Conservation (phyloP, 2,888 invertebrate genomes). For the Caenorhabditis afra region DNA sequence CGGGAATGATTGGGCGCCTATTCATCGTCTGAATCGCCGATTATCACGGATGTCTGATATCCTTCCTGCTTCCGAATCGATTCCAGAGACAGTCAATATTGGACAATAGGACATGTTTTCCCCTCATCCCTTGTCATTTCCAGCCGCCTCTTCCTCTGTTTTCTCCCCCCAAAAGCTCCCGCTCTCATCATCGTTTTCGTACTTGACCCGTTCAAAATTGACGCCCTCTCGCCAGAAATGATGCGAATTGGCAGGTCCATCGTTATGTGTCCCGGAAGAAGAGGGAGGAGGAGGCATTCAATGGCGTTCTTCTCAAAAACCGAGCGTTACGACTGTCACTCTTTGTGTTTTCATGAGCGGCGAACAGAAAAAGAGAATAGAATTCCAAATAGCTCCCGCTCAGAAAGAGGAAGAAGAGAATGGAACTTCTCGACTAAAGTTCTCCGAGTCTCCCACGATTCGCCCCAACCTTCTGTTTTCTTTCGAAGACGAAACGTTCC, state of each 20-base stretch:
- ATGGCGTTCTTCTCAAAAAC: too few relatives aligned
- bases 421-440: too few relatives aligned
- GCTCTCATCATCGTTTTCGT: background rate
- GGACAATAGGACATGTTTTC: conserved; percentile 23
- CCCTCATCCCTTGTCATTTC: conserved; percentile 28
- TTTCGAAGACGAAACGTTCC: background rate
- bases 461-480: background rate
- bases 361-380: too few relatives aligned
- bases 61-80: background rate
- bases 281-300: too few relatives aligned
- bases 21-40: conserved; percentile 20
- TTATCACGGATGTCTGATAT: conserved; percentile 40
- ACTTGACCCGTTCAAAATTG: conserved; percentile 2
- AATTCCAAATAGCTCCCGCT: too few relatives aligned
- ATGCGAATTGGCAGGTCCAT: too few relatives aligned
- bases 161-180: background rate
- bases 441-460: background rate
- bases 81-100: conserved; percentile 6
- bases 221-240: too few relatives aligned
- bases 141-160: conserved; percentile 7
- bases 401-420: too few relatives aligned
- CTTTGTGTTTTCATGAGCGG: too few relatives aligned
- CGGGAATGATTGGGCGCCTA: conserved; percentile 82
- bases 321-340: too few relatives aligned
- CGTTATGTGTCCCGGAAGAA: too few relatives aligned